Evolutionary conservation across 2,888 invertebrate genomes (phyloP).

Genomic region (Neoascia interrupta): DNA sequence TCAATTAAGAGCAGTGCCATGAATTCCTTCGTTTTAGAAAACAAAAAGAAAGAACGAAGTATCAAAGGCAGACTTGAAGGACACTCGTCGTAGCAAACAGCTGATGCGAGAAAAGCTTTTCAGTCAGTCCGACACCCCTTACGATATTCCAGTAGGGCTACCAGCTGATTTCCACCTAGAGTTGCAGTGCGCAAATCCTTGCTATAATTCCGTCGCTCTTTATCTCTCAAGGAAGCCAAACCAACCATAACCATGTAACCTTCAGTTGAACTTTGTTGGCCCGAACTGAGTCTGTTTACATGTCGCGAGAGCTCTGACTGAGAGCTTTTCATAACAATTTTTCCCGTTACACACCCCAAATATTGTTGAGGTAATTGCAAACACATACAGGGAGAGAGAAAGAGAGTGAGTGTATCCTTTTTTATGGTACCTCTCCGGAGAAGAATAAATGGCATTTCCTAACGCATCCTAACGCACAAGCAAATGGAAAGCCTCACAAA

Average conservation of each 20-base stretch:
- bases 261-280: slow-evolving; percentile 61
- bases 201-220: slow-evolving; percentile 19
- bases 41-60: not conserved
- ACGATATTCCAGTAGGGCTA: slow-evolving; percentile 54
- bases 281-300: slow-evolving; percentile 46
- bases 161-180: slow-evolving; percentile 40
- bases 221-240: slow-evolving; percentile 1
- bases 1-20: slow-evolving; percentile 44
- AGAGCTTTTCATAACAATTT: slow-evolving; percentile 38
- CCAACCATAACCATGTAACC: slow-evolving; percentile 32
- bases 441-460: slow-evolving; percentile 21
- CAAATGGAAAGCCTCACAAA: slow-evolving; percentile 22
- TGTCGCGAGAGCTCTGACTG: slow-evolving; percentile 12
- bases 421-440: too few relatives aligned
- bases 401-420: slow-evolving; percentile 1
- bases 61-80: not conserved
- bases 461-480: slow-evolving; percentile 58
- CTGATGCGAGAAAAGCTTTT: slow-evolving; percentile 29
- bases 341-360: slow-evolving; percentile 61
- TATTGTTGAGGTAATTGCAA: slow-evolving; percentile 41
- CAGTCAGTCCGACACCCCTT: not conserved
- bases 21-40: slow-evolving; percentile 6
- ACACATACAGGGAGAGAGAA: slow-evolving; percentile 5
- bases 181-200: slow-evolving; percentile 15
- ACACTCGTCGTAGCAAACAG: slow-evolving; percentile 11